Base-by-base conservation (phyloP, 2,888 invertebrate genomes). In the Flexamia atlantica region DNA sequence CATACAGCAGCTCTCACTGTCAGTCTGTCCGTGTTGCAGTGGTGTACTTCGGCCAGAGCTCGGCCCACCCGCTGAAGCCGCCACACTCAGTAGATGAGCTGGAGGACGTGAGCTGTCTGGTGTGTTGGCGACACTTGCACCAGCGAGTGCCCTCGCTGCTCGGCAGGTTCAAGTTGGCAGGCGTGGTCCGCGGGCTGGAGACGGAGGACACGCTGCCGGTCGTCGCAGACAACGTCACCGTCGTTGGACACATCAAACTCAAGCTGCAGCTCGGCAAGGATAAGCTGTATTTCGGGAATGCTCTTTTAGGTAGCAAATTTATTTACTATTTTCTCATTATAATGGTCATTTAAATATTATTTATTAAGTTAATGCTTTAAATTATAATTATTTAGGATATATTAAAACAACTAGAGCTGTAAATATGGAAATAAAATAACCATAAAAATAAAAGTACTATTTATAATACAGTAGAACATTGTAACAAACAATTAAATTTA, bases 41-140 rank as follows among this genome's bases (percentile, higher is more conserved):
- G 25, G 83, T 86, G 20, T 53, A 84, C 68, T 85, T 86, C 57
- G 76, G 84, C 10, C 85, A 86, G 60, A 84, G 85, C 14, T 82
- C 74, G n/a, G 74, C 74, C 14, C 83, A 86, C 20, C 36, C 76
- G 1, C 57, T 74, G 20, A 42, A 80, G 17, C 81, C 68, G 36
- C 46, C 81, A 28, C 64, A 76, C 17, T 81, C 60, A 10, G 70
- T 72, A 40, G 17, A 60, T 32, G 83, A 84, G 4, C 42, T 85
- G 20, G 53, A 40, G 14, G 30, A 80, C 23, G 76, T 79, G 7
- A 81, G 32, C 70, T 85, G 83, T 23, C 76, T 76, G 46, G 74
- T 86, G 25, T 83, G 80, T 64, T 84, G 85, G 81, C 80, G 85
- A 32, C 85, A 85, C 70, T 70, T 86, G 25, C 80, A 86, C 36